These are phyloP conservation scores for Gopherus evgoodei DNA, from an alignment of 2,113 vertebrate genomes.

Conservation along the genomic window DNA sequence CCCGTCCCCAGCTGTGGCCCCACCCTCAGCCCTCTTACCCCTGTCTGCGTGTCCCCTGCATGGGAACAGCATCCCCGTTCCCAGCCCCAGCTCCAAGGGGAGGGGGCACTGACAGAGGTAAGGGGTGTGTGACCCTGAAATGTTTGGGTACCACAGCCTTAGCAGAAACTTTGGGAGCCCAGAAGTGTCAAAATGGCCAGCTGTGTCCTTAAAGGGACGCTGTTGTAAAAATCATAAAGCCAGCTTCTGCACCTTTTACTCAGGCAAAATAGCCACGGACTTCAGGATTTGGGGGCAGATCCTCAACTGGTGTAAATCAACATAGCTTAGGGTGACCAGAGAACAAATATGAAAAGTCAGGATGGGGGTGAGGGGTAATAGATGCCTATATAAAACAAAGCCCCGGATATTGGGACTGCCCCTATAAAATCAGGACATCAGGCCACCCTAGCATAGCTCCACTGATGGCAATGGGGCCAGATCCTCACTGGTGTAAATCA, in stretches of 20 bases:
- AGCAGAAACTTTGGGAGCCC: neutral
- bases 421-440: neutral
- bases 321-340: too few relatives aligned
- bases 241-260: neutral
- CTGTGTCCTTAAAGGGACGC: neutral
- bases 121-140: too few relatives aligned
- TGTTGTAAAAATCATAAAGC: neutral
- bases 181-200: neutral
- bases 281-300: neutral
- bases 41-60: too few relatives aligned
- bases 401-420: too few relatives aligned
- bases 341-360: too few relatives aligned
- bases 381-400: too few relatives aligned
- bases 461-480: neutral
- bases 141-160: neutral
- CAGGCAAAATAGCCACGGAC: accelerated
- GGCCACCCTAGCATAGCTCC: neutral
- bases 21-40: too few relatives aligned
- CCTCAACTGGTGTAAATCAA: neutral
- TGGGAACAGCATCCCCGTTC: too few relatives aligned
- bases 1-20: too few relatives aligned
- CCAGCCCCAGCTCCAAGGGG: too few relatives aligned
- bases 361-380: too few relatives aligned
- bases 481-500: neutral
- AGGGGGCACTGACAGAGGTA: too few relatives aligned